Percentiles rank a stretch among this genome's conserved stretches.
Conservation (phyloP, 2,888 invertebrate genomes). For the Candidula unifasciata region DNA sequence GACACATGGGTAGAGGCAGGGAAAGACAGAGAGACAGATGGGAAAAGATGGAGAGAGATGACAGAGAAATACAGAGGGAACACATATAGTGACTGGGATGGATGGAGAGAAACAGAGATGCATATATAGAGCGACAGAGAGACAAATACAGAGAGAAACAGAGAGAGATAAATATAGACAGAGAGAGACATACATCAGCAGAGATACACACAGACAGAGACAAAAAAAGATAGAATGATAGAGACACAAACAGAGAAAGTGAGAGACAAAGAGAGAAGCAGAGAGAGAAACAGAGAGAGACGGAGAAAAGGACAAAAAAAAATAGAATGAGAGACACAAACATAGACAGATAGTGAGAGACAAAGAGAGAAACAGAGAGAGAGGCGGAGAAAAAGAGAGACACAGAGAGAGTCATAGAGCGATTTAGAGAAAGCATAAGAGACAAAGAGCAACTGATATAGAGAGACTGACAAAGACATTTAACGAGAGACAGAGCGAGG, state of each 20-base stretch:
- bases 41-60: too few relatives aligned
- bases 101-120: too few relatives aligned
- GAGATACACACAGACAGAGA: too few relatives aligned
- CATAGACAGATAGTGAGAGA: neutral
- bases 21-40: too few relatives aligned
- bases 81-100: neutral
- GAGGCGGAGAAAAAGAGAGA: neutral
- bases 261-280: neutral
- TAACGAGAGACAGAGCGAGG: too few relatives aligned
- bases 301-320: neutral
- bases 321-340: neutral
- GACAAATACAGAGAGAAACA: neutral
- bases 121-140: too few relatives aligned
- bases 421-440: too few relatives aligned
- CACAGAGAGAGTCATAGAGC: neutral
- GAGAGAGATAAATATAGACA: neutral
- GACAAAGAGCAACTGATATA: too few relatives aligned
- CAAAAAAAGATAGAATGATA: neutral
- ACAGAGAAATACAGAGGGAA: neutral
- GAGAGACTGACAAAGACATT: neutral
- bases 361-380: conserved; percentile 10
- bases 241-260: neutral
- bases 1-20: too few relatives aligned
- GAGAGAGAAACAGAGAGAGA: neutral
- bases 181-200: neutral